Base-by-base conservation (phyloP, 2,888 invertebrate genomes). In the Abrostola tripartita region DNA sequence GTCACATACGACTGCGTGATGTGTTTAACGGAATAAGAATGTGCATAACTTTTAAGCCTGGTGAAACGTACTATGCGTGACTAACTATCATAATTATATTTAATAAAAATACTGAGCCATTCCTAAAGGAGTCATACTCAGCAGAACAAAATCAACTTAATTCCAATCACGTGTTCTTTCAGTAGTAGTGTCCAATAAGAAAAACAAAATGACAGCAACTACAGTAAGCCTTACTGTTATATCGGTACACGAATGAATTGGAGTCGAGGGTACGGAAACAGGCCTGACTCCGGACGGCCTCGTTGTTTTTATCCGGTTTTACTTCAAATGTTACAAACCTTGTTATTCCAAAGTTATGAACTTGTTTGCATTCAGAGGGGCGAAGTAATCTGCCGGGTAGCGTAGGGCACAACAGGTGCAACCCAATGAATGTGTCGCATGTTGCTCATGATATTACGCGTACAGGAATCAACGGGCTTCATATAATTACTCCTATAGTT, bases 311-410 rank as follows among this genome's bases (percentile, higher is more conserved):
- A 79, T 74, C 72, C 76, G 74, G 78, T 74, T 77, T 76, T 75
- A 72, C 74, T 79, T 73, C 61, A 68, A 78, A 72, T 69, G 65
- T 67, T 74, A 75, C 72, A 74, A 84, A 83, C 74, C 78, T 80
- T 83, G 81, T 84, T 84, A 84, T 81, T 76, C 68, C 70, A 59
- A 83, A 85, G 82, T 85, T 85, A 86, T 85, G 80, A 81, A 80
- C 79, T 83, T 85, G 82, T 86, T 87, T 86, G 83, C 85, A 85
- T 82, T 79, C 74, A 63, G 62, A 73, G 78, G 72, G 72, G 65
- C 56, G 64, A 74, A 67, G 68, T 77, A 78, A 76, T 76, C 68
- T 68, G 42, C 38, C 37, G 54, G 52, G 61, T 67, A 69, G 69
- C 58, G 38, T 52, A 8, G 61, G 57, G 66, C 65, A 75, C 81